Evolutionary conservation across 2,113 vertebrate genomes (phyloP).

Genomic region (Cisticola juncidis): DNA sequence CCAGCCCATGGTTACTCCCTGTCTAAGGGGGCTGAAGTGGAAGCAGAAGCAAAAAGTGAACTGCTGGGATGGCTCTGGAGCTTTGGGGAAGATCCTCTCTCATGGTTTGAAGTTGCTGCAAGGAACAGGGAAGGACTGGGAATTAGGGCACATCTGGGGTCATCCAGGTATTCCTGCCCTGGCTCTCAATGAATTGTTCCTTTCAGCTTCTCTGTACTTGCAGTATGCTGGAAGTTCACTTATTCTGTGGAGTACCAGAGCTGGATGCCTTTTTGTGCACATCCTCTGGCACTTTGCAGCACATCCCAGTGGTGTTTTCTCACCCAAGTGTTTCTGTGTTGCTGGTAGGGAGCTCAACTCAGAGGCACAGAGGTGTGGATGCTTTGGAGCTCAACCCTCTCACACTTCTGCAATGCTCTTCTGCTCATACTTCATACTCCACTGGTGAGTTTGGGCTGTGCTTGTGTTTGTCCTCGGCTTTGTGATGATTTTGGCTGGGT

Average conservation of each 20-base stretch:
- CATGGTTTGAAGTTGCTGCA: background rate
- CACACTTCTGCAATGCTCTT: background rate
- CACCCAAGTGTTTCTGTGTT: background rate
- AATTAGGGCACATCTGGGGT: background rate
- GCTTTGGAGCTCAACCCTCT: background rate
- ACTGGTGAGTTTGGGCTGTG: background rate
- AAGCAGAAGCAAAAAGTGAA: background rate
- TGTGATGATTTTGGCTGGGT: background rate
- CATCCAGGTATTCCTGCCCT: background rate
- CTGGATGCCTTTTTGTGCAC: background rate
- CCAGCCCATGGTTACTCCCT: rapidly evolving
- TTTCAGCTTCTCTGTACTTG: background rate
- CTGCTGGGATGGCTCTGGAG: background rate
- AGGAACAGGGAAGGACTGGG: background rate
- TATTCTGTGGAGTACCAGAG: background rate
- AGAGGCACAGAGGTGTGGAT: background rate
- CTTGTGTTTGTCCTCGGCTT: background rate
- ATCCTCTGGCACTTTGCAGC: background rate
- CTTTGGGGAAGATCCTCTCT: background rate
- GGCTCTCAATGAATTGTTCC: background rate
- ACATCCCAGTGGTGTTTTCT: background rate
- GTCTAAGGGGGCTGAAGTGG: background rate
- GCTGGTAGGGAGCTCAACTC: background rate
- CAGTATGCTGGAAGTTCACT: background rate
- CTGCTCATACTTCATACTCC: rapidly evolving